These are phyloP conservation scores for Stenotaenia linearis DNA, from an alignment of 2,888 invertebrate genomes.

Conservation along the genomic window DNA sequence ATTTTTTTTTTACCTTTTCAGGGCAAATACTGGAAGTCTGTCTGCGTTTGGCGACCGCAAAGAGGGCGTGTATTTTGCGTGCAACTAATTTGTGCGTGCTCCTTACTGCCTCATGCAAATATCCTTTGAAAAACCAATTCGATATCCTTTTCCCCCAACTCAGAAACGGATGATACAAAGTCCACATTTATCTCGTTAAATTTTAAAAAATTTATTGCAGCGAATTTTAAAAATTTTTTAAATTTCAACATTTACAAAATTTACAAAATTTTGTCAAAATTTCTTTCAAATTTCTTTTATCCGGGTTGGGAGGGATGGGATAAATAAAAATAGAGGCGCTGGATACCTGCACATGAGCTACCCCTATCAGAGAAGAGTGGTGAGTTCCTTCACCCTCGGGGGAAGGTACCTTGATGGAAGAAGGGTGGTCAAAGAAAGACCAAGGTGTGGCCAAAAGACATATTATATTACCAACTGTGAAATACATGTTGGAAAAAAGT, in stretches of 20 bases:
- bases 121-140: conserved; percentile 26
- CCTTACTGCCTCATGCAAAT: conserved; percentile 21
- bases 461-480: conserved; percentile 12
- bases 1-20: background rate
- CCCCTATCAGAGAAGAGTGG: conserved; percentile 15
- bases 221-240: background rate
- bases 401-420: conserved; percentile 26
- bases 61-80: conserved; percentile 21
- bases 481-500: too few relatives aligned
- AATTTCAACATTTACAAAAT: too few relatives aligned
- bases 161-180: conserved; percentile 3
- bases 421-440: conserved; percentile 24
- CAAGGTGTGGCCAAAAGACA: conserved; percentile 17
- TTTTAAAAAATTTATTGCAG: background rate
- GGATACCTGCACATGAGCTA: conserved; percentile 10
- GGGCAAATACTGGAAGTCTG: background rate
- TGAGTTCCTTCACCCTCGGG: conserved; percentile 24
- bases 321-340: background rate
- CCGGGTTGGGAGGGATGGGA: too few relatives aligned
- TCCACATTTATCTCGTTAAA: background rate
- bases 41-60: background rate
- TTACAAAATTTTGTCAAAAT: too few relatives aligned
- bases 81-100: conserved; percentile 24
- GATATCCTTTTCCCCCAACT: background rate
- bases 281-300: too few relatives aligned